These are phyloP conservation scores for Notocelia uddmanniana DNA, from an alignment of 2,888 invertebrate species.

Conservation along the genomic window DNA sequence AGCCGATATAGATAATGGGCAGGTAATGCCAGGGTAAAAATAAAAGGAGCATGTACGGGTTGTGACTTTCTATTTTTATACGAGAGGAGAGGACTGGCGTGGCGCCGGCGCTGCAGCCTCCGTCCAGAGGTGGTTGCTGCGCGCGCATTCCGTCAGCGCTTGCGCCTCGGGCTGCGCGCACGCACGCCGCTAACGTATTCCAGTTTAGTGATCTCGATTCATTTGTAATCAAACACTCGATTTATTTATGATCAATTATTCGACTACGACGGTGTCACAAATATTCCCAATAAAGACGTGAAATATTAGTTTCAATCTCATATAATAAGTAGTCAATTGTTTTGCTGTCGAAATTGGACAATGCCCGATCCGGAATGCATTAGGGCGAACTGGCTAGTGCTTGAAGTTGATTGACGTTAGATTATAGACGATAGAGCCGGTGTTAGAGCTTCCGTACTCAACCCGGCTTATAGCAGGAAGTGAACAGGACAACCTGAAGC, in stretches of 20 bases:
- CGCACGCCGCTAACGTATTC: constrained; percentile 59
- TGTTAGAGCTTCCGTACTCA: constrained; percentile 58
- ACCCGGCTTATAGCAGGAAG: constrained; percentile 62
- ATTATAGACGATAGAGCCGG: constrained; percentile 63
- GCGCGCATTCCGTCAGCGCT: constrained; percentile 80
- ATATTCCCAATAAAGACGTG: not conserved
- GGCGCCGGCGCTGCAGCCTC: constrained; percentile 76
- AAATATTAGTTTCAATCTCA: constrained; percentile 1
- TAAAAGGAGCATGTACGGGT: constrained; percentile 76
- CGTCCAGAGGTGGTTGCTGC: constrained; percentile 69
- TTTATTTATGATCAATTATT: not conserved
- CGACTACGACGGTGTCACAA: not conserved
- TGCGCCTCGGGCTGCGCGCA: constrained; percentile 80
- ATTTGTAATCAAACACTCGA: constrained; percentile 8
- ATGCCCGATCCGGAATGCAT: constrained; percentile 77
- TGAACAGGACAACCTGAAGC: constrained; percentile 60
- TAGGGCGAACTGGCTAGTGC: constrained; percentile 67
- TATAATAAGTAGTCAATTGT: constrained; percentile 1
- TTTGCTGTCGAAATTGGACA: constrained; percentile 63
- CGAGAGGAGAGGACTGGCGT: constrained; percentile 76
- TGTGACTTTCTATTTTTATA: constrained; percentile 84
- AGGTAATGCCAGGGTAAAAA: constrained; percentile 76
- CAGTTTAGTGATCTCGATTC: constrained; percentile 39
- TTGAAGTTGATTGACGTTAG: constrained; percentile 69
- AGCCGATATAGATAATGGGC: constrained; percentile 70